Evolutionary conservation across 2,113 vertebrate species (phyloP).

Genomic region (Dipodomys ordii): DNA sequence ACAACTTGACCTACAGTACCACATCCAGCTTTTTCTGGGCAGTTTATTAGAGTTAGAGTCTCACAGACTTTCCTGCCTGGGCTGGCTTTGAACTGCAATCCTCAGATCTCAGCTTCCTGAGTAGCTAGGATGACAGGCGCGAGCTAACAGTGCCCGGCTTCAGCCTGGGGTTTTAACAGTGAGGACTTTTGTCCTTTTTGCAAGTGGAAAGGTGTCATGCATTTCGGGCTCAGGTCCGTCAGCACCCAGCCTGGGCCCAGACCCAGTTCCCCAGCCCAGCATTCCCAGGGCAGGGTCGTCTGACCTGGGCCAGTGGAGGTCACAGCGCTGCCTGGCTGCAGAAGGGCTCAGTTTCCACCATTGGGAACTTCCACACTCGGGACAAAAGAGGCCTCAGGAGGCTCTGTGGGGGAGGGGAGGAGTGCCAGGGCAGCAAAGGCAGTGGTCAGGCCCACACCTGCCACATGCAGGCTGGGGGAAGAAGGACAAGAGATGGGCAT

Average conservation of each 20-base stretch:
- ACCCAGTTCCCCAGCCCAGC: not conserved
- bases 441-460: not conserved
- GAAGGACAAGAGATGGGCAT: fast-evolving
- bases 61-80: too few species aligned
- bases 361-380: too few species aligned
- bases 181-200: not conserved
- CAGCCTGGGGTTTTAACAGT: not conserved
- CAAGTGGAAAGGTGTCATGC: not conserved
- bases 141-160: too few species aligned
- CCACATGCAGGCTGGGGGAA: not conserved
- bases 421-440: fast-evolving
- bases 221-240: not conserved
- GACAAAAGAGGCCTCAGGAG: too few species aligned
- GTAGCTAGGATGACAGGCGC: too few species aligned
- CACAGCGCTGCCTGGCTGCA: not conserved
- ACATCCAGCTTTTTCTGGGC: too few species aligned
- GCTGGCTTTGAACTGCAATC: too few species aligned
- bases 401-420: not conserved
- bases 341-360: not conserved
- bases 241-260: not conserved
- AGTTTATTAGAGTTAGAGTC: too few species aligned
- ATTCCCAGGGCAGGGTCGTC: fast-evolving
- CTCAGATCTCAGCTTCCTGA: too few species aligned
- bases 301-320: fast-evolving
- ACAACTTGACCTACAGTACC: too few species aligned